phyloP scores from a whole-genome alignment of 2,888 invertebrate genomes.

The Physocephala rufipes region DNA sequence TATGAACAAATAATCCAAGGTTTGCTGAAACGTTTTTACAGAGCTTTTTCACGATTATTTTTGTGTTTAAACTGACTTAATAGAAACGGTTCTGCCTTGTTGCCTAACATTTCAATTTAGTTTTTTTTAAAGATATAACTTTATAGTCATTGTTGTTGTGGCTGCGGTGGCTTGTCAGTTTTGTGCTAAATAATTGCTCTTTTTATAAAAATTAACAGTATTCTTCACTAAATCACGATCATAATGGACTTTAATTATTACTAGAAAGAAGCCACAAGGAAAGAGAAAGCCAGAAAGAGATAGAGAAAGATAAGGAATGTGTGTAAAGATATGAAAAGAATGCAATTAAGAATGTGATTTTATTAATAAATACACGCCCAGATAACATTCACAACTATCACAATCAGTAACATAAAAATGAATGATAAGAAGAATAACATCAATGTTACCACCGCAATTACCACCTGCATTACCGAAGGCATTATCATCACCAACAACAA shows the following conservation, averaged over 20 bases:
- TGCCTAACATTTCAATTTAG: too few relatives aligned
- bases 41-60: not conserved
- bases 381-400: too few relatives aligned
- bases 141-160: not conserved
- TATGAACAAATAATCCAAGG: not conserved
- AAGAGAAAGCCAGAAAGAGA: not conserved
- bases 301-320: not conserved
- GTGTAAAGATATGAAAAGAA: not conserved
- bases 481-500: too few relatives aligned
- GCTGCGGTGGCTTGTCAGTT: not conserved
- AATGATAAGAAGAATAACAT: not conserved
- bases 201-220: constrained; percentile 25
- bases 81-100: constrained; percentile 20
- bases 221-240: too few relatives aligned
- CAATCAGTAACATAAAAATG: too few relatives aligned
- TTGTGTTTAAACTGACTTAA: constrained; percentile 12
- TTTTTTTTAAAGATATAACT: too few relatives aligned
- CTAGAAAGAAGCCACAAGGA: not conserved
- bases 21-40: not conserved
- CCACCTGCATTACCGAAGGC: not conserved
- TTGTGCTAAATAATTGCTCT: constrained; percentile 20
- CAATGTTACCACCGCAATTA: not conserved
- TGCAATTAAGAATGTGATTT: not conserved
- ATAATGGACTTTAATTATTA: too few relatives aligned
- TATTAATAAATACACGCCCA: too few relatives aligned